A percentile compares a stretch with the other conserved stretches of the same genome.
phyloP scores from a whole-genome alignment of 35 echinoderm and acorn worm species.

The Ophiothrix spiculata region DNA sequence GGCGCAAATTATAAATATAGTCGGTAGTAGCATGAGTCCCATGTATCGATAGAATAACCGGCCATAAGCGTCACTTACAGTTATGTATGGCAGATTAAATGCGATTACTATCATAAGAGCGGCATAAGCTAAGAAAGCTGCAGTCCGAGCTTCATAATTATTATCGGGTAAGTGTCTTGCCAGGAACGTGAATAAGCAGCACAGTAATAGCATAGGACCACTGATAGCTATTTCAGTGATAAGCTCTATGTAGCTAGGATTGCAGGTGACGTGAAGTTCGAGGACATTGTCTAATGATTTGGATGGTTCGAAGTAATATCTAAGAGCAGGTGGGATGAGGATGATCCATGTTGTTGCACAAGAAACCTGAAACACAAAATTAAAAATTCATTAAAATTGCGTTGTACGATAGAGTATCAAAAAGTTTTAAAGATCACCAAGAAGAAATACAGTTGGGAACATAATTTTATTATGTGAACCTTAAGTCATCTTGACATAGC shows the following conservation, averaged over 20 bases:
- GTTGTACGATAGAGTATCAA: too few relatives aligned
- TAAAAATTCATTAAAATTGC: too few relatives aligned
- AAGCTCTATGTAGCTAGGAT: conserved; percentile 24
- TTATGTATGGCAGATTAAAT: neutral
- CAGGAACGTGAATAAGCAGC: conserved; percentile 53
- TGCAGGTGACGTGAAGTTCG: conserved; percentile 10
- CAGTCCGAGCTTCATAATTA: conserved; percentile 61
- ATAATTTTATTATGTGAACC: too few relatives aligned
- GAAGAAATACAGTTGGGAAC: too few relatives aligned
- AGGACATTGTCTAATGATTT: conserved; percentile 9
- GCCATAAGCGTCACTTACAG: neutral
- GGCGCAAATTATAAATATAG: neutral
- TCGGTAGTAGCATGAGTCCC: neutral
- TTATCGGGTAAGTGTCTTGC: conserved; percentile 71
- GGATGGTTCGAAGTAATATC: neutral
- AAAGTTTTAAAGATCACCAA: too few relatives aligned
- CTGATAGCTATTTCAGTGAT: conserved; percentile 53
- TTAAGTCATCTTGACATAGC: too few relatives aligned
- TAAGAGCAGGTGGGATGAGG: conserved; percentile 11
- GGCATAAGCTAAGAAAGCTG: conserved; percentile 33
- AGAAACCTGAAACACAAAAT: neutral
- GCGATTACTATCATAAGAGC: neutral
- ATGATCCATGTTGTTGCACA: conserved; percentile 18
- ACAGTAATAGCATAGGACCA: conserved; percentile 41
- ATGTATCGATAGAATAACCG: neutral